These are phyloP conservation scores for Lagocephalus sceleratus DNA, from an alignment of 2,797 vertebrate genomes.

Conservation along the genomic window DNA sequence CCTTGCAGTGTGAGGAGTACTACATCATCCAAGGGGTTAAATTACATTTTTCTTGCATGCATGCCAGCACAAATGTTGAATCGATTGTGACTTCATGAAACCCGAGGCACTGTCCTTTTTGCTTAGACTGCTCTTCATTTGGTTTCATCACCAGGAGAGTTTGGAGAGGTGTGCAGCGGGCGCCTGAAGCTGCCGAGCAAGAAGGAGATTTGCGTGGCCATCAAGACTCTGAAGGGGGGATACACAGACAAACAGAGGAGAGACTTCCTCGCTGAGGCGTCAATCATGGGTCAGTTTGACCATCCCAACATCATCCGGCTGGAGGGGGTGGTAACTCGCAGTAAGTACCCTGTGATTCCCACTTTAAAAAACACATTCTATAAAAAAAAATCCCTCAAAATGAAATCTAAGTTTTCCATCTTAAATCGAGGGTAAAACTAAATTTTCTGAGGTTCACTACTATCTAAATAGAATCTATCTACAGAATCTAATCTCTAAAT, in stretches of 20 bases:
- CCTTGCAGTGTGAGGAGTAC: neutral
- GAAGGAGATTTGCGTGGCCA: conserved; percentile 97
- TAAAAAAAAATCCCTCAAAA: too few species aligned
- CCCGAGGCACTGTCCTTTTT: neutral
- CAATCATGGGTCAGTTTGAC: conserved; percentile 98
- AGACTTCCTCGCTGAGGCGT: conserved; percentile 95
- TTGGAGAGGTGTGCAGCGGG: conserved; percentile 96
- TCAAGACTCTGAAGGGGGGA: conserved; percentile 95
- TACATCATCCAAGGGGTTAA: too few species aligned
- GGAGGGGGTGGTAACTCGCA: conserved; percentile 94
- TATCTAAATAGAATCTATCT: too few species aligned
- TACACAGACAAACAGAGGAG: conserved; percentile 96
- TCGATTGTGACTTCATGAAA: too few species aligned
- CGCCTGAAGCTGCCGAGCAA: conserved; percentile 92
- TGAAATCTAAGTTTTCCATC: too few species aligned
- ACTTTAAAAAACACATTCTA: neutral
- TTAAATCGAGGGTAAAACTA: too few species aligned
- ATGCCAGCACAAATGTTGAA: too few species aligned
- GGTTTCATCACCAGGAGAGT: conserved; percentile 80
- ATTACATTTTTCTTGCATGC: too few species aligned
- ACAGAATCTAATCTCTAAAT: too few species aligned
- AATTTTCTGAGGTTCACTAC: too few species aligned
- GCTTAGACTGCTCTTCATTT: neutral
- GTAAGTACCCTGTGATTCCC: conserved; percentile 74
- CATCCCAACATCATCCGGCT: conserved; percentile 97